Percentiles rank a stretch among this genome's conserved stretches.
phyloP scores from a whole-genome alignment of 2,888 invertebrate genomes.

The Thymelicus lineola region DNA sequence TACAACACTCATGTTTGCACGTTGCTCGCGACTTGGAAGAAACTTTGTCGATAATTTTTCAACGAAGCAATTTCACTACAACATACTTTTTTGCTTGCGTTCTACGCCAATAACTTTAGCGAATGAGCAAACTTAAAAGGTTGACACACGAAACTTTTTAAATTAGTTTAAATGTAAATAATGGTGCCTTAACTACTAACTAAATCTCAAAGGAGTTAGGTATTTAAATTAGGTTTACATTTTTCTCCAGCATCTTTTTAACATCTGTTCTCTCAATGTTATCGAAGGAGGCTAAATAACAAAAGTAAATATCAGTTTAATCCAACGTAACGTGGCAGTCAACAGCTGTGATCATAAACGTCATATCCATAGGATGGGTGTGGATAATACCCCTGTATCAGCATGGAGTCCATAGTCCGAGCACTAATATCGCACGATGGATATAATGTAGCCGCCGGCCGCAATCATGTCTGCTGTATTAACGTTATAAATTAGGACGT shows the following conservation, averaged over 20 bases:
- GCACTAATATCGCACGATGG: slow-evolving; percentile 53
- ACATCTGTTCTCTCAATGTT: neutral
- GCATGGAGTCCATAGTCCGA: slow-evolving; percentile 45
- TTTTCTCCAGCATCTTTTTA: neutral
- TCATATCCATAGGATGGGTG: slow-evolving; percentile 37
- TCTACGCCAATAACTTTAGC: slow-evolving; percentile 25
- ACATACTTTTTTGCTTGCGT: slow-evolving; percentile 27
- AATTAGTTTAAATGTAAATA: slow-evolving; percentile 29
- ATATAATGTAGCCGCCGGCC: slow-evolving; percentile 48
- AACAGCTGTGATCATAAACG: slow-evolving; percentile 32
- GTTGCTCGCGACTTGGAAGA: slow-evolving; percentile 27
- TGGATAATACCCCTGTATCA: slow-evolving; percentile 39
- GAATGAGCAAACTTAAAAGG: slow-evolving; percentile 17
- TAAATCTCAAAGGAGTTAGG: neutral
- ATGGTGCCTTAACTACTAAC: slow-evolving; percentile 4
- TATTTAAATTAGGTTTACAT: neutral
- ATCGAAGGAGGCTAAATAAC: neutral
- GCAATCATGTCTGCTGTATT: slow-evolving; percentile 74
- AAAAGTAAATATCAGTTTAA: slow-evolving; percentile 6
- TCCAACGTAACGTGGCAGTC: neutral
- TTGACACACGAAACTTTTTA: slow-evolving; percentile 33
- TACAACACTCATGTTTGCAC: slow-evolving; percentile 40
- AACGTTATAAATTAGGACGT: slow-evolving; percentile 84
- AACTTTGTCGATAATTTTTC: slow-evolving; percentile 42
- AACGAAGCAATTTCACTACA: slow-evolving; percentile 41